Conservation (phyloP, 2,888 invertebrate species). For the Macrophya alboannulata region DNA sequence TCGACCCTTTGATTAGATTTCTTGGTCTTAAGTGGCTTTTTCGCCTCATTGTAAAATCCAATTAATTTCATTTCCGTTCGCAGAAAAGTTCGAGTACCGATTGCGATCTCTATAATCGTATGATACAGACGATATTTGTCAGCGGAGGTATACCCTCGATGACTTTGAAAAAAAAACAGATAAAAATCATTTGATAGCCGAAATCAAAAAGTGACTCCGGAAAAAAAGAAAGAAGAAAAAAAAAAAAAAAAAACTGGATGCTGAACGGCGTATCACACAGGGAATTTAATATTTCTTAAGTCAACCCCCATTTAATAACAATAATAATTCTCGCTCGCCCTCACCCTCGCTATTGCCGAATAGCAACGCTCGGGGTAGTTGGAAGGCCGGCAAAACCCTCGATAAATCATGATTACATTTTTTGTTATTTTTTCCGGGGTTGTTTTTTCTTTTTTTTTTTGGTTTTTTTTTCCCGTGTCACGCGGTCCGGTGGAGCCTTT, state of each 20-base stretch:
- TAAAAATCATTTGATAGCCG: not conserved
- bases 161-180: not conserved
- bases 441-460: constrained; percentile 38
- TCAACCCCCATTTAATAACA: constrained; percentile 54
- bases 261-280: constrained; percentile 2
- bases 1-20: constrained; percentile 29
- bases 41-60: not conserved
- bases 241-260: not conserved
- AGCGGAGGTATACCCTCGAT: not conserved
- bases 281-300: constrained; percentile 28
- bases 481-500: constrained; percentile 30
- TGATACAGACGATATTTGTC: not conserved
- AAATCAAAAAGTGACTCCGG: not conserved
- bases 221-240: not conserved
- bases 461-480: constrained; percentile 27
- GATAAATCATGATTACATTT: constrained; percentile 59
- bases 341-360: constrained; percentile 24
- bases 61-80: constrained; percentile 2
- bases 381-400: constrained; percentile 49
- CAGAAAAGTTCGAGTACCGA: not conserved
- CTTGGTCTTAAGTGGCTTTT: not conserved
- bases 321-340: constrained; percentile 56
- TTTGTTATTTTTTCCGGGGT: constrained; percentile 32
- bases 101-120: not conserved
- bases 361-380: not conserved